Evolutionary conservation across 1,140 invertebrate genomes (phyloP).

Genomic region (Macrosteles quadrilineatus): DNA sequence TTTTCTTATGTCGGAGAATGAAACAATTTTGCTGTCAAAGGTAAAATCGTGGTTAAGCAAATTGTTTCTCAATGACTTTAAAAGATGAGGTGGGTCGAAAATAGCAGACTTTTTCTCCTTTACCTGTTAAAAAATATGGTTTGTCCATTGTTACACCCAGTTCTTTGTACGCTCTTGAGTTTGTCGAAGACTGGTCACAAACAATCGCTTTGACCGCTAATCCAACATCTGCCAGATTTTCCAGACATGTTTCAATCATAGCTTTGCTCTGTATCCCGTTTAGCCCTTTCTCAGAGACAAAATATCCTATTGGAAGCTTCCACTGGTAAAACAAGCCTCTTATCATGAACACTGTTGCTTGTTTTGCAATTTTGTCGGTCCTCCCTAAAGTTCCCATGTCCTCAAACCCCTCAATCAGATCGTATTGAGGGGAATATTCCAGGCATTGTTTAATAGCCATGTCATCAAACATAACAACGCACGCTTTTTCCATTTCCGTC

Average conservation of each 20-base stretch:
- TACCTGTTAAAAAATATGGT: not conserved
- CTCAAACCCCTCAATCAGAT: too few species aligned
- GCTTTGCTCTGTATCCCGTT: too few species aligned
- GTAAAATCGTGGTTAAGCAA: not conserved
- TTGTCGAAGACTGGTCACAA: not conserved
- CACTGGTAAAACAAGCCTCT: not conserved
- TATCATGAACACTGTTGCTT: not conserved
- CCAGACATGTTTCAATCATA: not conserved
- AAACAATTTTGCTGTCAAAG: not conserved
- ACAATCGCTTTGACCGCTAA: not conserved
- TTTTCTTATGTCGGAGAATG: too few species aligned
- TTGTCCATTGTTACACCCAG: not conserved
- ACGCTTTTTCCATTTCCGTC: too few species aligned
- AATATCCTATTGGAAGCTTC: constrained; percentile 6
- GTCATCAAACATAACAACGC: not conserved
- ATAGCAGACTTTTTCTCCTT: not conserved
- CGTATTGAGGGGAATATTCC: too few species aligned
- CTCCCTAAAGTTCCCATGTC: not conserved
- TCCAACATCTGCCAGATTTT: not conserved
- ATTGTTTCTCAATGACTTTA: not conserved
- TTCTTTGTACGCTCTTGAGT: not conserved
- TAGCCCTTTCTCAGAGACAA: not conserved
- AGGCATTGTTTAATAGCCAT: too few species aligned
- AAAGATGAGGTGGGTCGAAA: constrained; percentile 5
- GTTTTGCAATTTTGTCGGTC: not conserved